A percentile compares a stretch with the other conserved stretches of the same genome.
phyloP scores from a whole-genome alignment of 2,797 vertebrate genomes.

The Etheostoma perlongum region DNA sequence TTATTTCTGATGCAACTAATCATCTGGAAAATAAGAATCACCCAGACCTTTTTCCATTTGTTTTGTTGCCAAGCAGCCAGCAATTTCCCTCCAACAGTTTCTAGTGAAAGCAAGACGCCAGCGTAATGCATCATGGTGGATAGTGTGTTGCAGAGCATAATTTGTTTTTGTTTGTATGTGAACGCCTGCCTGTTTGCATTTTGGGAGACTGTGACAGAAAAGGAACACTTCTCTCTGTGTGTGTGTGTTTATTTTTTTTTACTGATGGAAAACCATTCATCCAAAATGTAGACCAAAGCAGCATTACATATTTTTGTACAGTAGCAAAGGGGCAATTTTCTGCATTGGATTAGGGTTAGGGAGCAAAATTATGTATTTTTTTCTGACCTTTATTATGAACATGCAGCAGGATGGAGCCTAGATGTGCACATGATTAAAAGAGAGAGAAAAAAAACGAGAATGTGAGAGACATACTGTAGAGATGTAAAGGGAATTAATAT shows the following conservation, averaged over 20 bases:
- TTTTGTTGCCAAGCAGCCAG: slow-evolving; percentile 82
- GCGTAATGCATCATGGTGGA: slow-evolving; percentile 64
- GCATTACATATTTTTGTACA: slow-evolving; percentile 39
- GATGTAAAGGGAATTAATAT: slow-evolving; percentile 47
- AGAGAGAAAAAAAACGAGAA: slow-evolving; percentile 3
- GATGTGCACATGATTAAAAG: slow-evolving; percentile 31
- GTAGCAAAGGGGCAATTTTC: slow-evolving; percentile 25
- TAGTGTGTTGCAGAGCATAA: slow-evolving; percentile 62
- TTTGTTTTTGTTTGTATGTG: slow-evolving; percentile 75
- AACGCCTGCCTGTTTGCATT: slow-evolving; percentile 69
- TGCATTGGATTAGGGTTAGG: slow-evolving; percentile 13
- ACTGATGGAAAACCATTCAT: slow-evolving; percentile 52
- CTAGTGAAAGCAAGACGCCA: slow-evolving; percentile 56
- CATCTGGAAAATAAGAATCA: slow-evolving; percentile 83
- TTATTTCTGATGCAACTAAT: slow-evolving; percentile 82
- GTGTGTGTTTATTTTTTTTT: slow-evolving; percentile 11
- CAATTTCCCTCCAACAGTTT: slow-evolving; percentile 68
- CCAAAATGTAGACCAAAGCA: slow-evolving; percentile 47
- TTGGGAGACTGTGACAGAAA: slow-evolving; percentile 51
- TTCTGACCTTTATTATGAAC: slow-evolving; percentile 37
- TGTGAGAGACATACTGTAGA: not conserved
- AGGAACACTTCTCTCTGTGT: slow-evolving; percentile 31
- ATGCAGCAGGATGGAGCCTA: slow-evolving; percentile 19
- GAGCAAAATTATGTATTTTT: slow-evolving; percentile 17
- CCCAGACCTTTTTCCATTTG: slow-evolving; percentile 73